Conservation (phyloP, 2,113 vertebrate genomes). For the Craseonycteris thonglongyai region DNA sequence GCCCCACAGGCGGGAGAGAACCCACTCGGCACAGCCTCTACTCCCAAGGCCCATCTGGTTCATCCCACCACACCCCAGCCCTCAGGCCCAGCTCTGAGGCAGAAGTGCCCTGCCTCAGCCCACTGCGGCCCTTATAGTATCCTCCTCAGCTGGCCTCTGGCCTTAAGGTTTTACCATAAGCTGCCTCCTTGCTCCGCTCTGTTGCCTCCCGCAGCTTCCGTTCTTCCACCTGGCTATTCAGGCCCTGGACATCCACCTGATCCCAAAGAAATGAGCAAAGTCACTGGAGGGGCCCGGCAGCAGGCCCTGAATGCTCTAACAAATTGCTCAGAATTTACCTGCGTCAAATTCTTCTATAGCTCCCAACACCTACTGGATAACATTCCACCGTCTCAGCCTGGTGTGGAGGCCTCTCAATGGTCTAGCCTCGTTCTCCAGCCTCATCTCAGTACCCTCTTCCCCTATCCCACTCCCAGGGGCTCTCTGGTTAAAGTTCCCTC, state of each 20-base stretch:
- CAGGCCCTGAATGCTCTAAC: not conserved
- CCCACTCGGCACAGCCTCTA: not conserved
- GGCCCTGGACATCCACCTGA: constrained; percentile 82
- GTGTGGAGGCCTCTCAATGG: not conserved
- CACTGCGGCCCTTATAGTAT: not conserved
- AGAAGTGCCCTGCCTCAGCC: not conserved
- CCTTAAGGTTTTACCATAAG: constrained; percentile 61
- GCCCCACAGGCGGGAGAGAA: not conserved
- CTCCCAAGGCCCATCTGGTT: not conserved
- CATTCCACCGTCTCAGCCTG: not conserved
- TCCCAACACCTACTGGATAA: not conserved
- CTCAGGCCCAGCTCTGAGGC: not conserved
- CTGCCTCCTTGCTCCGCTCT: constrained; percentile 55
- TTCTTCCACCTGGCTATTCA: constrained; percentile 81
- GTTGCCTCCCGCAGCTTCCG: constrained; percentile 64
- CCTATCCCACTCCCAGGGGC: not conserved
- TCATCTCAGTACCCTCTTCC: not conserved
- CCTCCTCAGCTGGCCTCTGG: not conserved
- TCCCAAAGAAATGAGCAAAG: constrained; percentile 21
- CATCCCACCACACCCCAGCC: not conserved
- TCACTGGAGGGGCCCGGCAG: not conserved
- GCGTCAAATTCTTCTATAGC: not conserved
- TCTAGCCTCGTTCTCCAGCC: not conserved
- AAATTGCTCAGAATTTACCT: not conserved
- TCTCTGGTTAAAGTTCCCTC: not conserved